phyloP scores from a whole-genome alignment of 1,140 invertebrate species.

The Drosophila lowei region DNA sequence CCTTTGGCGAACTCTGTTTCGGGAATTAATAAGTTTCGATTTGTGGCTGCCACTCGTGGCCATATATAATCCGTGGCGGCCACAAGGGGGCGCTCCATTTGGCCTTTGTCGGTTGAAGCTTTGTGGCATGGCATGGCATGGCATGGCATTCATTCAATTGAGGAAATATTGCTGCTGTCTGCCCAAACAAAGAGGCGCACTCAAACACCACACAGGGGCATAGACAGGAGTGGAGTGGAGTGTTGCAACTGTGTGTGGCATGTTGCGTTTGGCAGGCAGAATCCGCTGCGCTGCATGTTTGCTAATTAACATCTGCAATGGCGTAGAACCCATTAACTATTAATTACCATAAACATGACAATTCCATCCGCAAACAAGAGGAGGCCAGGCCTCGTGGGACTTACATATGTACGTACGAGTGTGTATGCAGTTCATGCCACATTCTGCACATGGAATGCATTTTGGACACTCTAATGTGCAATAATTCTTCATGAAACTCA shows the following conservation, averaged over 20 bases:
- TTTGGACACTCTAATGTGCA: too few species aligned
- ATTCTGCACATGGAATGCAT: too few species aligned
- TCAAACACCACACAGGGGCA: slow-evolving; percentile 7
- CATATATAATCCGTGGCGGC: slow-evolving; percentile 35
- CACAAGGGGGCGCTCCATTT: slow-evolving; percentile 33
- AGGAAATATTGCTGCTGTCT: slow-evolving; percentile 57
- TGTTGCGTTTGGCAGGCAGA: slow-evolving; percentile 38
- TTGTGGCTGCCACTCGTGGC: slow-evolving; percentile 46
- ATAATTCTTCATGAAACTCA: too few species aligned
- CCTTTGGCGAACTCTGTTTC: slow-evolving; percentile 67
- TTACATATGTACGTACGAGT: too few species aligned
- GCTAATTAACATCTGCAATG: slow-evolving; percentile 78
- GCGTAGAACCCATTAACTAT: slow-evolving; percentile 77
- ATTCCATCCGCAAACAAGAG: slow-evolving; percentile 58
- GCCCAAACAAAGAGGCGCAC: slow-evolving; percentile 40
- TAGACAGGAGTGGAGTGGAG: neutral
- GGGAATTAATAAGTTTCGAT: slow-evolving; percentile 77
- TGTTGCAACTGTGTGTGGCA: slow-evolving; percentile 9
- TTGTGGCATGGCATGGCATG: slow-evolving; percentile 20
- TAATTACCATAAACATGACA: slow-evolving; percentile 82
- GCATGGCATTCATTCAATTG: slow-evolving; percentile 55
- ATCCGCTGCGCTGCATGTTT: slow-evolving; percentile 44
- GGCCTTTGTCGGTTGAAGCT: slow-evolving; percentile 19
- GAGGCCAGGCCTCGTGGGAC: neutral
- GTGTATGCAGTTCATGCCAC: too few species aligned